phyloP scores from a whole-genome alignment of 1,140 invertebrate species.

The Drosophila grimshawi region DNA sequence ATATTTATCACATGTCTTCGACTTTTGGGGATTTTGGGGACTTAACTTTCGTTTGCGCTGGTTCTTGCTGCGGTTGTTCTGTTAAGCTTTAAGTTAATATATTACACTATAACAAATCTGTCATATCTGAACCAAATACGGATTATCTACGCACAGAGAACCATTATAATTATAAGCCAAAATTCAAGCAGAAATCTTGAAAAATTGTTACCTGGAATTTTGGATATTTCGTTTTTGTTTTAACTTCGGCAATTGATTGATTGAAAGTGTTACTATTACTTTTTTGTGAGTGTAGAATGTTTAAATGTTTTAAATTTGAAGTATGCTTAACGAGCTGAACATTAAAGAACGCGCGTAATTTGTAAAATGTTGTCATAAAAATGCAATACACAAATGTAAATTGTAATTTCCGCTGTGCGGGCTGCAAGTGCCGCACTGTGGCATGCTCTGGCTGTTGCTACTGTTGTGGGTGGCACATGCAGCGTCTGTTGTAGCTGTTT shows the following conservation, averaged over 20 bases:
- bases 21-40: neutral
- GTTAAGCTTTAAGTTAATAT: conserved; percentile 27
- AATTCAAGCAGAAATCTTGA: too few relatives aligned
- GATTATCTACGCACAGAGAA: too few relatives aligned
- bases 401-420: conserved; percentile 58
- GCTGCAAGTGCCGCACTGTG: conserved; percentile 19
- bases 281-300: neutral
- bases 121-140: neutral
- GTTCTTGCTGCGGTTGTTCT: conserved; percentile 39
- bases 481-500: conserved; percentile 12
- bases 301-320: neutral
- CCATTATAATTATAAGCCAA: too few relatives aligned
- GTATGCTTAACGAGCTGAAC: conserved; percentile 29
- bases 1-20: conserved; percentile 76
- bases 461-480: conserved; percentile 34
- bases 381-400: conserved; percentile 56
- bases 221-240: too few relatives aligned
- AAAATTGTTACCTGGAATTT: too few relatives aligned
- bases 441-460: conserved; percentile 16
- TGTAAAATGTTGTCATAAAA: conserved; percentile 62
- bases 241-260: neutral
- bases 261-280: too few relatives aligned
- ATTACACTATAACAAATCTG: conserved; percentile 18
- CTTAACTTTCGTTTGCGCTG: conserved; percentile 13
- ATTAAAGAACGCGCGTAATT: conserved; percentile 63